phyloP scores from a whole-genome alignment of 2,888 invertebrate genomes.

The Poecilobothrus nobilitatus region DNA sequence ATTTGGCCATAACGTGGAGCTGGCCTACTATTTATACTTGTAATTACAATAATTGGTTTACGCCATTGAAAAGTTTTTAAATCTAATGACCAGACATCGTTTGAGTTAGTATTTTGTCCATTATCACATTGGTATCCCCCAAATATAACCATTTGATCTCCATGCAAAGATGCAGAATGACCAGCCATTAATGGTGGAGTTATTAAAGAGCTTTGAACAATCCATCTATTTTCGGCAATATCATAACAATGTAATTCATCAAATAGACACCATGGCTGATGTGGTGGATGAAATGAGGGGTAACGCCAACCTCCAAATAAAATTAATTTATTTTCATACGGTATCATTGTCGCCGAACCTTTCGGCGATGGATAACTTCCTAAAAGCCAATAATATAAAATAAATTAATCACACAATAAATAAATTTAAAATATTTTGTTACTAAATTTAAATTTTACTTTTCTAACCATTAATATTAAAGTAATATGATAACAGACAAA shows the following conservation, averaged over 20 bases:
- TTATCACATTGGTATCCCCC: slow-evolving; percentile 55
- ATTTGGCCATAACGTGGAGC: slow-evolving; percentile 87
- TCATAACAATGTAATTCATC: slow-evolving; percentile 87
- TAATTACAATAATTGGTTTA: slow-evolving; percentile 55
- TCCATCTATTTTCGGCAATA: slow-evolving; percentile 73
- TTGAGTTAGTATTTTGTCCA: slow-evolving; percentile 52
- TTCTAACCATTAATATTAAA: too few relatives aligned
- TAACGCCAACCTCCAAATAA: slow-evolving; percentile 95
- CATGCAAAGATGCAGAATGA: slow-evolving; percentile 82
- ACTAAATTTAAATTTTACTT: too few relatives aligned
- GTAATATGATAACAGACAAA: too few relatives aligned
- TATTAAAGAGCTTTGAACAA: slow-evolving; percentile 27
- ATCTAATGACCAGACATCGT: slow-evolving; percentile 85
- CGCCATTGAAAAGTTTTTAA: slow-evolving; percentile 68
- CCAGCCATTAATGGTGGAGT: slow-evolving; percentile 61
- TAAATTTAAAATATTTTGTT: too few relatives aligned
- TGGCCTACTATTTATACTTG: slow-evolving; percentile 59
- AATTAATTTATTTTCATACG: slow-evolving; percentile 71
- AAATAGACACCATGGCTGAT: slow-evolving; percentile 79
- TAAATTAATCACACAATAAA: too few relatives aligned
- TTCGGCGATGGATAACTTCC: slow-evolving; percentile 86
- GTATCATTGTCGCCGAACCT: slow-evolving; percentile 88
- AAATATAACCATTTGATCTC: slow-evolving; percentile 75
- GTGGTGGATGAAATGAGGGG: slow-evolving; percentile 75
- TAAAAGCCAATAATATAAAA: not conserved